Evolutionary conservation across 37 sponge, comb jelly and placozoan species (phyloP).

Genomic region (Petrosia ficiformis): DNA sequence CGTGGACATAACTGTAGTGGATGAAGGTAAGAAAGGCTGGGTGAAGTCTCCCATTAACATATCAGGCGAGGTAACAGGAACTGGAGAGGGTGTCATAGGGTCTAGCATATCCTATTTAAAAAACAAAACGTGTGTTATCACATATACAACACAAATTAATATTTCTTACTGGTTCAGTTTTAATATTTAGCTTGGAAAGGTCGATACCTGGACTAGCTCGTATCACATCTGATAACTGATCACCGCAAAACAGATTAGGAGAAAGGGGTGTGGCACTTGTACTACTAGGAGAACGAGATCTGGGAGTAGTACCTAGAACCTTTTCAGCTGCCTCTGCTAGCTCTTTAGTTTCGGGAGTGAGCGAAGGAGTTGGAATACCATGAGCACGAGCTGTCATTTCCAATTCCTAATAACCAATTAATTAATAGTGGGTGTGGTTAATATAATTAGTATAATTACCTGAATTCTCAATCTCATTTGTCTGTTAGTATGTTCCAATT

Average conservation of each 20-base stretch:
- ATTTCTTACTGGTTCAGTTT: conserved; percentile 43
- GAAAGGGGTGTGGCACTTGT: conserved; percentile 23
- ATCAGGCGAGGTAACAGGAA: no score
- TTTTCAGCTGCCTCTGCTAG: conserved; percentile 76
- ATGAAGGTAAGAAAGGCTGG: neutral
- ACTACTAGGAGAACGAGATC: conserved; percentile 25
- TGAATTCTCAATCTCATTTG: conserved; percentile 74
- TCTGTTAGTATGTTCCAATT: conserved; percentile 79
- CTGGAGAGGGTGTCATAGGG: no score
- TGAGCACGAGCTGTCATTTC: conserved; percentile 83
- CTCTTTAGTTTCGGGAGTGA: conserved; percentile 71
- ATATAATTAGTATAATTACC: conserved; percentile 55
- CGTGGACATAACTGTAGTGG: neutral
- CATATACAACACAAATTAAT: no score
- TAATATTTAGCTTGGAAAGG: conserved; percentile 59
- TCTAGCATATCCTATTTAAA: no score
- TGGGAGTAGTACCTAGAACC: conserved; percentile 49
- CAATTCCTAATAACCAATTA: conserved; percentile 51
- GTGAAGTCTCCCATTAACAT: no score
- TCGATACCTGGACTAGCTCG: conserved; percentile 65
- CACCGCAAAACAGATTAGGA: conserved; percentile 17
- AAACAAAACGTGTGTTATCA: no score
- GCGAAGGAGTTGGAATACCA: conserved; percentile 76
- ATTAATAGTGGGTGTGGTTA: no score
- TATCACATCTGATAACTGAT: conserved; percentile 40